These are phyloP conservation scores for Hypothenemus hampei DNA, from an alignment of 1,140 invertebrate genomes.

Conservation along the genomic window DNA sequence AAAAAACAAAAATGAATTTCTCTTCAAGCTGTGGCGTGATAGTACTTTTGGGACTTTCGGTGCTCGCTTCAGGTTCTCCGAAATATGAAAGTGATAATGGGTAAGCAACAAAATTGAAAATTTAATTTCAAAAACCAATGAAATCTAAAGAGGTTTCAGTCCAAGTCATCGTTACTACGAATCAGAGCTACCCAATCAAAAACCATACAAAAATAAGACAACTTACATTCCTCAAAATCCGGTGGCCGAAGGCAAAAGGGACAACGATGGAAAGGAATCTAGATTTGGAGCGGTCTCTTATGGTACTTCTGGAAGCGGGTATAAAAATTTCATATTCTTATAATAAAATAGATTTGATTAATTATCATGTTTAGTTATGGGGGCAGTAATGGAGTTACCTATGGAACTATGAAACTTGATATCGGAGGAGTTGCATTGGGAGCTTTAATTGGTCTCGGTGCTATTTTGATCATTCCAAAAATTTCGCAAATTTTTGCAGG, in stretches of 20 bases:
- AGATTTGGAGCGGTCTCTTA: slow-evolving; percentile 30
- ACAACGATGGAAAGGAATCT: slow-evolving; percentile 21
- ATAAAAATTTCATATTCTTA: neutral
- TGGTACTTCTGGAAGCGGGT: slow-evolving; percentile 21
- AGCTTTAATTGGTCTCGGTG: slow-evolving; percentile 71
- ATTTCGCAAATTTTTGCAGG: slow-evolving; percentile 65
- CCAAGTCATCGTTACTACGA: slow-evolving; percentile 41
- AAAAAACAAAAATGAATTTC: neutral
- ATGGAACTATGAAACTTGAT: slow-evolving; percentile 62
- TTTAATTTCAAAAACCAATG: neutral
- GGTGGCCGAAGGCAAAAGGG: slow-evolving; percentile 23
- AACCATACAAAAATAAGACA: slow-evolving; percentile 21
- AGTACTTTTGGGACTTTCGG: neutral
- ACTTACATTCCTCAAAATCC: slow-evolving; percentile 23
- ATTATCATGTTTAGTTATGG: slow-evolving; percentile 11
- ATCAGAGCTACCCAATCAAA: slow-evolving; percentile 29
- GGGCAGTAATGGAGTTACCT: slow-evolving; percentile 39
- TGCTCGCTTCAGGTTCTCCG: slow-evolving; percentile 15
- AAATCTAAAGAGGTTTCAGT: slow-evolving; percentile 35
- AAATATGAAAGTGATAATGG: slow-evolving; percentile 29
- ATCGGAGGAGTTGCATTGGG: slow-evolving; percentile 74
- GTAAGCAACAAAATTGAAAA: slow-evolving; percentile 12
- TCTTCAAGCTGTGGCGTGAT: neutral
- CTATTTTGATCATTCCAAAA: slow-evolving; percentile 72
- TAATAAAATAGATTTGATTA: neutral